Evolutionary conservation across 2,113 vertebrate genomes (phyloP).

Genomic region (Leptobrachium leishanense): DNA sequence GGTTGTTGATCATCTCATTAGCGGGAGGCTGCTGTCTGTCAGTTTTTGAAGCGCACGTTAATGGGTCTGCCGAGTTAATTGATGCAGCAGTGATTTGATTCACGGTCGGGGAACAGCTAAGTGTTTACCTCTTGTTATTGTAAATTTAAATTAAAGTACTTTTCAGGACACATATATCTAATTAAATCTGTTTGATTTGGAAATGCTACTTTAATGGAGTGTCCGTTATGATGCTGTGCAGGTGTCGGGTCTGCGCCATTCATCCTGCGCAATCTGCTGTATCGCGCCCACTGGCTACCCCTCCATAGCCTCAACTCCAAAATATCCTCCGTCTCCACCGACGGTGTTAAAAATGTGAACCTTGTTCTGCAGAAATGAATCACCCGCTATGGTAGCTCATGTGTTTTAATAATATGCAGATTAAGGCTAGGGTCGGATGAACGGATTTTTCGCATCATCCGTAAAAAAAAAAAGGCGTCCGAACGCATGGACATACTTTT

Average conservation of each 20-base stretch:
- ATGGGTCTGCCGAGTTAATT: constrained; percentile 33
- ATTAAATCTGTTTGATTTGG: constrained; percentile 47
- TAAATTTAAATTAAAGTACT: no score
- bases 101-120: constrained; percentile 24
- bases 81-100: constrained; percentile 10
- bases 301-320: no score
- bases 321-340: no score
- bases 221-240: constrained; percentile 12
- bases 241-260: constrained; percentile 12
- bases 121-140: no score
- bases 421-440: no score
- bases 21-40: constrained; percentile 2
- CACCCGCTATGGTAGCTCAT: no score
- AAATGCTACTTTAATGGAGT: constrained; percentile 37
- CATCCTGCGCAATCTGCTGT: neutral
- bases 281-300: neutral
- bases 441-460: no score
- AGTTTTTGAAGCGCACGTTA: constrained; percentile 20
- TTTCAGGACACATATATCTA: constrained; percentile 42
- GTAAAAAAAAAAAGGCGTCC: no score
- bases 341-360: no score
- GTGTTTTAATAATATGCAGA: no score
- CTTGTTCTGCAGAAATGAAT: no score
- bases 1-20: constrained; percentile 8
- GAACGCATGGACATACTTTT: no score